Percentiles rank a stretch among this genome's conserved stretches.
These are phyloP conservation scores for Zalophus californianus DNA, from an alignment of 2,797 vertebrate species.

Conservation along the genomic window DNA sequence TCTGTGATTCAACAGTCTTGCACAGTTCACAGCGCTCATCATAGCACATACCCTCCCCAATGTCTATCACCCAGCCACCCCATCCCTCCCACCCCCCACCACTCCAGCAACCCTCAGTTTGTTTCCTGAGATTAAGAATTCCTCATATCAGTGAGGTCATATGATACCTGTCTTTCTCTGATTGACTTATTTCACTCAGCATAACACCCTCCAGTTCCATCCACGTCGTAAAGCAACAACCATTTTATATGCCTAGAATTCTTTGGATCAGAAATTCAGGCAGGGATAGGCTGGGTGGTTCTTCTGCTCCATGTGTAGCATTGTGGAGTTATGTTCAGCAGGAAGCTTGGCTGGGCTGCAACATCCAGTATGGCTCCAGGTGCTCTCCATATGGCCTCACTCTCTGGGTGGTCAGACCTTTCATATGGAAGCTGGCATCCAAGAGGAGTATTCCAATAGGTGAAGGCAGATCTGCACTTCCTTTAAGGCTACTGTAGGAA, in stretches of 20 bases:
- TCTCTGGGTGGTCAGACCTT: neutral
- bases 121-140: no score
- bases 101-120: no score
- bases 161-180: no score
- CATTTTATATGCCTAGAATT: neutral
- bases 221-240: neutral
- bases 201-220: no score
- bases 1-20: no score
- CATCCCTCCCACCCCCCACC: no score
- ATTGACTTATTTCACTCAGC: no score
- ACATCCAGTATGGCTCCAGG: neutral
- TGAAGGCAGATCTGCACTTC: neutral
- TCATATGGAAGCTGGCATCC: neutral
- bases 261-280: neutral
- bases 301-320: neutral
- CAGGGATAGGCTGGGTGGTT: neutral
- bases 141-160: no score
- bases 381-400: neutral
- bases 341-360: neutral
- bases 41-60: no score
- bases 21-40: no score
- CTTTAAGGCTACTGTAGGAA: neutral
- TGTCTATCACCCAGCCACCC: no score
- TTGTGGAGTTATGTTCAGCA: neutral
- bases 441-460: neutral